Conservation (phyloP, 2,797 vertebrate genomes). For the Ambastaia sidthimunki region DNA sequence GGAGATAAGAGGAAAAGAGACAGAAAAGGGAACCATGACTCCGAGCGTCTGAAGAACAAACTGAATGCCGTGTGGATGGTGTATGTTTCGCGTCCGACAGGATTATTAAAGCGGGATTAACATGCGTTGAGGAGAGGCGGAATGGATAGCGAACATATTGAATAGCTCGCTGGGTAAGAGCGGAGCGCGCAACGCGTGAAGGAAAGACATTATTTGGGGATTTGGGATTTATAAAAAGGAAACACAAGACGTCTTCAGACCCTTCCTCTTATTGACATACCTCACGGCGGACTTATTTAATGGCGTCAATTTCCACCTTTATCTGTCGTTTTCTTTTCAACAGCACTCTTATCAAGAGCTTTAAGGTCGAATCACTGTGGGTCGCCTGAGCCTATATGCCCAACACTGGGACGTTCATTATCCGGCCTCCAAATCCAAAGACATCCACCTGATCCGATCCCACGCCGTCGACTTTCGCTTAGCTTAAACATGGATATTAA, state of each 20-base stretch:
- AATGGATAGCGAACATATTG: conserved; percentile 74
- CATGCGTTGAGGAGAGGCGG: conserved; percentile 59
- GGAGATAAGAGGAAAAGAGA: conserved; percentile 69
- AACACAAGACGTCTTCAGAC: conserved; percentile 44
- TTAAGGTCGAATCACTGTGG: conserved; percentile 66
- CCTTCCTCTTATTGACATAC: not conserved
- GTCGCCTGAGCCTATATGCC: conserved; percentile 50
- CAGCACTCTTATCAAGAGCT: conserved; percentile 41
- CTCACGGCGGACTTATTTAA: conserved; percentile 51
- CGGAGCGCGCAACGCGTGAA: conserved; percentile 48
- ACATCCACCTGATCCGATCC: conserved; percentile 33
- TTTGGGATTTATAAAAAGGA: conserved; percentile 64
- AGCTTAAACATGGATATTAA: conserved; percentile 85
- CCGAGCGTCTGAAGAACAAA: conserved; percentile 64
- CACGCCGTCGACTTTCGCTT: conserved; percentile 11
- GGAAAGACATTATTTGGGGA: conserved; percentile 69
- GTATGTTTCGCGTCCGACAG: conserved; percentile 47
- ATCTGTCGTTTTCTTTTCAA: conserved; percentile 54
- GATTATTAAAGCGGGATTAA: conserved; percentile 64
- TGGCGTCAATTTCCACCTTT: conserved; percentile 53
- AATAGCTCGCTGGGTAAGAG: conserved; percentile 68
- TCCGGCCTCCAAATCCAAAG: conserved; percentile 33
- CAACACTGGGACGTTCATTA: conserved; percentile 57
- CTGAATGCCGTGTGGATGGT: conserved; percentile 54
- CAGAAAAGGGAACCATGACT: conserved; percentile 72